phyloP scores from a whole-genome alignment of 2,113 vertebrate species.

The Machaerirhynchus nigripectus region DNA sequence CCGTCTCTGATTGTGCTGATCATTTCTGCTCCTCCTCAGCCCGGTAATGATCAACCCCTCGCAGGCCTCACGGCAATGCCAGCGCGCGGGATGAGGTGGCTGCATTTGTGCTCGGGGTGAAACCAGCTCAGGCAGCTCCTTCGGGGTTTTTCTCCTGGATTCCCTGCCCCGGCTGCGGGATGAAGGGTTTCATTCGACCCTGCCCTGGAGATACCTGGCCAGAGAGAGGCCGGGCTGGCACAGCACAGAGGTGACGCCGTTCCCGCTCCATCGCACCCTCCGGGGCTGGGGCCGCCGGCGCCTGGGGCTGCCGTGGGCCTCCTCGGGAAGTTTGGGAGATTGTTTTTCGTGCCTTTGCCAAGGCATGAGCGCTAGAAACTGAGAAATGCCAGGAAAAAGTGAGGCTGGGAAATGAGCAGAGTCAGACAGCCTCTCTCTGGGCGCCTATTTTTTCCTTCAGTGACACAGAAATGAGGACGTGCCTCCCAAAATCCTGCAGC shows the following conservation, averaged over 20 bases:
- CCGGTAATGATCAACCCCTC: neutral
- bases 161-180: neutral
- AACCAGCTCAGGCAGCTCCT: accelerated
- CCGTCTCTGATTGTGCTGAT: neutral
- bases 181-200: accelerated
- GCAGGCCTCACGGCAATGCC: neutral
- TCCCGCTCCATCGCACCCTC: accelerated
- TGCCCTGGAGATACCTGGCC: accelerated
- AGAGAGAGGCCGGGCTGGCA: neutral
- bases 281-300: neutral
- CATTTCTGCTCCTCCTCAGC: neutral
- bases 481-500: neutral
- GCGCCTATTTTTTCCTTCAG: neutral
- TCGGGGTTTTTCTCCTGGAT: accelerated
- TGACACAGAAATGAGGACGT: neutral
- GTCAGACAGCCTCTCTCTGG: neutral
- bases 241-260: accelerated
- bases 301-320: accelerated
- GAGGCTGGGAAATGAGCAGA: neutral
- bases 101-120: neutral
- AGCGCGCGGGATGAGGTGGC: accelerated
- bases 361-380: accelerated
- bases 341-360: accelerated
- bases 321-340: accelerated
- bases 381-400: neutral